phyloP scores from a whole-genome alignment of 1,140 invertebrate genomes.

The Drosophila nasuta region DNA sequence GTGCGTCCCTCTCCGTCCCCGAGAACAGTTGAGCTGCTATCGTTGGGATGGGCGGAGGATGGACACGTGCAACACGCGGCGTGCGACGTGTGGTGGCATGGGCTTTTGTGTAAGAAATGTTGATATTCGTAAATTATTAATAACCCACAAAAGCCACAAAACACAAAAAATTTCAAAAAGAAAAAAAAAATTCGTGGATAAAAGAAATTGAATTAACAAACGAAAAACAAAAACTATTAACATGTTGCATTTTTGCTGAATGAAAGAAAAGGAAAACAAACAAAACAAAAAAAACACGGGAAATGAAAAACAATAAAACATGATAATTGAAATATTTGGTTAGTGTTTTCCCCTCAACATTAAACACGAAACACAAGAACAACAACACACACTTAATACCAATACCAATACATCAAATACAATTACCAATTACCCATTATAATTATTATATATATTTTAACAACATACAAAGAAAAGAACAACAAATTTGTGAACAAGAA shows the following conservation, averaged over 20 bases:
- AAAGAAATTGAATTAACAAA: conserved; percentile 76
- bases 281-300: conserved; percentile 13
- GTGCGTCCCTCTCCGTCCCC: background rate
- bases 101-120: conserved; percentile 47
- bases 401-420: conserved; percentile 46
- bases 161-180: conserved; percentile 30
- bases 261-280: conserved; percentile 40
- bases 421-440: conserved; percentile 35
- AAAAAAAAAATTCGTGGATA: conserved; percentile 44
- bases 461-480: conserved; percentile 59
- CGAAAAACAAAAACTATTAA: conserved; percentile 63
- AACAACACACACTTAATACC: conserved; percentile 14
- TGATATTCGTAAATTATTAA: conserved; percentile 67
- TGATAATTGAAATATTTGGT: conserved; percentile 64
- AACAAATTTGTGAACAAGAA: conserved; percentile 64
- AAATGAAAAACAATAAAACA: conserved; percentile 38
- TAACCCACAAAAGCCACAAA: conserved; percentile 54
- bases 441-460: conserved; percentile 67
- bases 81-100: conserved; percentile 16
- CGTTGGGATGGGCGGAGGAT: background rate
- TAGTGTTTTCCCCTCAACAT: conserved; percentile 56
- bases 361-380: conserved; percentile 22
- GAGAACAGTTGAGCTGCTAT: conserved; percentile 69
- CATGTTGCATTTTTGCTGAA: conserved; percentile 77
- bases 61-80: conserved; percentile 9